Conservation (phyloP, 2,113 vertebrate genomes). For the Tricholaema leucomelas region DNA sequence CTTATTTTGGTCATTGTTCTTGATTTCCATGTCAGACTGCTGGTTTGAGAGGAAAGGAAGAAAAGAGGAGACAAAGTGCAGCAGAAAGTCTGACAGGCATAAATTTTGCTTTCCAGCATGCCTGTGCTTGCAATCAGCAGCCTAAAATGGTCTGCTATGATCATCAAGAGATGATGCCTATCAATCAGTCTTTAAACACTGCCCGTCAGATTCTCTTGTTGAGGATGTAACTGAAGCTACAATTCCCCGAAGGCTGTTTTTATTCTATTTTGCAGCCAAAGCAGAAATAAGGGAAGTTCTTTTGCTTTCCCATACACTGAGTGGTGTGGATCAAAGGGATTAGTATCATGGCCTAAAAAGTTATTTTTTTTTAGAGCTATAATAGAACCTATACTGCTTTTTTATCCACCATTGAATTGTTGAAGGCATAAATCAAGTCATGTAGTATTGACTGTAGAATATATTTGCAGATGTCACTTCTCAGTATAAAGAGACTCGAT, state of each 20-base stretch:
- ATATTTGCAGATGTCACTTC: constrained; percentile 40
- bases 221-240: constrained; percentile 43
- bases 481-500: not conserved
- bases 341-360: constrained; percentile 17
- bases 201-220: not conserved
- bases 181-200: constrained; percentile 60
- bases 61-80: constrained; percentile 3
- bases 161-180: constrained; percentile 65
- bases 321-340: constrained; percentile 46
- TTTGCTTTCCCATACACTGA: constrained; percentile 40
- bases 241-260: constrained; percentile 23
- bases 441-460: not conserved
- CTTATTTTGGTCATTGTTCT: not conserved
- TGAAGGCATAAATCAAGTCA: constrained; percentile 26
- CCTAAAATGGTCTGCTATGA: constrained; percentile 56
- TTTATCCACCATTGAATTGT: not conserved
- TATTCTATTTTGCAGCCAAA: constrained; percentile 31
- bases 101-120: constrained; percentile 34
- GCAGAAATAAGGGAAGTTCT: constrained; percentile 25
- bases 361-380: not conserved
- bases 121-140: constrained; percentile 63
- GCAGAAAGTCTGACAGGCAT: constrained; percentile 11
- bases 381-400: not conserved
- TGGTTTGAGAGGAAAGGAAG: not conserved
- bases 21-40: not conserved